Base-by-base conservation (phyloP, 2,113 vertebrate genomes). In the Ancistrus triradiatus region DNA sequence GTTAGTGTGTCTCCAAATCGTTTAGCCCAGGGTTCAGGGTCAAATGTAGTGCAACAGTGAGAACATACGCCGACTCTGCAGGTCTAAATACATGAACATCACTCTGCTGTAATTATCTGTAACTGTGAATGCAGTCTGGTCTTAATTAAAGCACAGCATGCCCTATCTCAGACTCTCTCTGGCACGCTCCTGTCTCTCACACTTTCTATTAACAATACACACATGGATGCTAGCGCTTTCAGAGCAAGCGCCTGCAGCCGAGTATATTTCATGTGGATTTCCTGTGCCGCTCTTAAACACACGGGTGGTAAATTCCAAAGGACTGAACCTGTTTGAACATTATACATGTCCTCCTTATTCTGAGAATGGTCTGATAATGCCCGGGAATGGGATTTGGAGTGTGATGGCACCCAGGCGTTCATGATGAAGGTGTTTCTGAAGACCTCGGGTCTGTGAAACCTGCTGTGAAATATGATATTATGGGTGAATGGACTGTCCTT, bases 101-200 rank as follows among this genome's bases (percentile, higher is more conserved):
- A 21, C 60, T 76, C 60, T 63, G 51, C 17, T 60, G 22, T 52
- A 63, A 72, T 76, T 58, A 74, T 69, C 46, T 35, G 14, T 67
- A 63, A 51, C 24, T 50, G 59, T 25, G 44, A 47, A 47, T 38
- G 15, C 21, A 22, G 31, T 28, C 43, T 43, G 47, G 38, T 59
- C 52, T 70, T 59, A 59, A 67, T 70, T 70, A 66, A 53, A 59
- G 55, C 59, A 22, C 51, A 46, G 51, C 60, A 22, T 57, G 19
- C 31, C 19, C 17, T 13, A 19, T 33, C 48, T 60, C 11, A 1
- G 2, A 17, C 64, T 49, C 57, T 47, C 42, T 33, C 66, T 31
- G 10, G 4, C 37, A 18, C 25, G 17, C 40, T 27, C 48, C 7
- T 17, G 7, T 2, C 7, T 33, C 14, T 3, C 31, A 35, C 49